phyloP scores from a whole-genome alignment of 2,797 vertebrate species.

The Okamejei kenojei region DNA sequence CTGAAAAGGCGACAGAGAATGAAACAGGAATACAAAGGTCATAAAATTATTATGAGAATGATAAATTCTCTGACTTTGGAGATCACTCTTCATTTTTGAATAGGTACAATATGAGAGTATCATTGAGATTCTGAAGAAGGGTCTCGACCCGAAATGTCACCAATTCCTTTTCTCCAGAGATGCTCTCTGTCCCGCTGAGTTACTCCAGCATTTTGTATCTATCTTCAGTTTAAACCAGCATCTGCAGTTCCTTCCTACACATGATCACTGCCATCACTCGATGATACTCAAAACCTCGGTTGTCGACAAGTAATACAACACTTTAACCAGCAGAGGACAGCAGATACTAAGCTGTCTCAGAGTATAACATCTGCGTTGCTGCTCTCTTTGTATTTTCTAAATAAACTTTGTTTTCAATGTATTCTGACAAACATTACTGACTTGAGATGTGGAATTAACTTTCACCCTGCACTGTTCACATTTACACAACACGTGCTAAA shows the following conservation, averaged over 20 bases:
- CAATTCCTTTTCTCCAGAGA: no score
- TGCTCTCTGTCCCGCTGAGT: no score
- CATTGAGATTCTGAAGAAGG: no score
- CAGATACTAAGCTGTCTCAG: neutral
- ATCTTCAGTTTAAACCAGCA: no score
- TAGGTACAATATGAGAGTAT: neutral
- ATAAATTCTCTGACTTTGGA: neutral
- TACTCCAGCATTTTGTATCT: no score
- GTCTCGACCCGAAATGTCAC: no score
- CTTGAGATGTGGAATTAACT: neutral
- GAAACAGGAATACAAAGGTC: neutral
- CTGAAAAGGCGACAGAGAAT: neutral
- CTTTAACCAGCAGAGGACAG: slow-evolving; percentile 25
- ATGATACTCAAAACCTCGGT: neutral
- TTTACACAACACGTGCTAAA: neutral
- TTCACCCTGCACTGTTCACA: neutral
- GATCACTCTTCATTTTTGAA: neutral
- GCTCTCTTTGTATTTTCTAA: neutral
- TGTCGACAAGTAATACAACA: neutral
- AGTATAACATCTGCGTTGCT: neutral
- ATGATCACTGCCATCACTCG: neutral
- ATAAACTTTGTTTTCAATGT: neutral
- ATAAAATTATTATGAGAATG: neutral
- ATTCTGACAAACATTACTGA: neutral
- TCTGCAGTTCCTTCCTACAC: no score